These are phyloP conservation scores for Sarotherodon lohbergeri DNA, from an alignment of 2,113 vertebrate species.

Conservation along the genomic window DNA sequence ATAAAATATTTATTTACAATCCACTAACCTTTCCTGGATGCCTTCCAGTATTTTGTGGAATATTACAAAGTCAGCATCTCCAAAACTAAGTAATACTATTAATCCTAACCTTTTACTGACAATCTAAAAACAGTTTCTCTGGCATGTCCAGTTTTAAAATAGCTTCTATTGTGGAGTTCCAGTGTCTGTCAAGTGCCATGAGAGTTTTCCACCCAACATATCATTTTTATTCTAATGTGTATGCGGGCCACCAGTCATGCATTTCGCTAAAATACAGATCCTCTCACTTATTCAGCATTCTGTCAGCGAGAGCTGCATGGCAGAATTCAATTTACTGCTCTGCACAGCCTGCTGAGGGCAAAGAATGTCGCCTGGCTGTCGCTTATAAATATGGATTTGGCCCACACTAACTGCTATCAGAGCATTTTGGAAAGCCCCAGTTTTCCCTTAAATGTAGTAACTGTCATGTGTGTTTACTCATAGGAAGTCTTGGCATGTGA, in stretches of 20 bases:
- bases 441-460: conserved; percentile 32
- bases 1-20: conserved; percentile 37
- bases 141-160: conserved; percentile 38
- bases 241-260: conserved; percentile 59
- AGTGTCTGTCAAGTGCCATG: conserved; percentile 56
- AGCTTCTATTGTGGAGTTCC: conserved; percentile 25
- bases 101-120: conserved; percentile 12
- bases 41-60: neutral
- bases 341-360: conserved; percentile 63
- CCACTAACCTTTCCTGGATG: conserved; percentile 4
- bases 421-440: conserved; percentile 42
- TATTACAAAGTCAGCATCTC: neutral
- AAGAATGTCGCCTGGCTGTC: conserved; percentile 59
- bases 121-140: conserved; percentile 3
- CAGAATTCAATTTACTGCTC: conserved; percentile 71
- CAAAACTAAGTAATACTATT: neutral
- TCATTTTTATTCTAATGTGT: conserved; percentile 59
- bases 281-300: conserved; percentile 72
- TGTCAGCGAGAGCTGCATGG: conserved; percentile 63
- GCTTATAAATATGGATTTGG: conserved; percentile 70
- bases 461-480: conserved; percentile 37
- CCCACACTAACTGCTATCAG: conserved; percentile 53
- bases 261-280: conserved; percentile 66
- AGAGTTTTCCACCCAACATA: conserved; percentile 51
- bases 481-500: conserved; percentile 8